Percentiles rank a stretch among this genome's conserved stretches.
phyloP scores from a whole-genome alignment of 2,797 vertebrate genomes.

The Sitta carolinensis region DNA sequence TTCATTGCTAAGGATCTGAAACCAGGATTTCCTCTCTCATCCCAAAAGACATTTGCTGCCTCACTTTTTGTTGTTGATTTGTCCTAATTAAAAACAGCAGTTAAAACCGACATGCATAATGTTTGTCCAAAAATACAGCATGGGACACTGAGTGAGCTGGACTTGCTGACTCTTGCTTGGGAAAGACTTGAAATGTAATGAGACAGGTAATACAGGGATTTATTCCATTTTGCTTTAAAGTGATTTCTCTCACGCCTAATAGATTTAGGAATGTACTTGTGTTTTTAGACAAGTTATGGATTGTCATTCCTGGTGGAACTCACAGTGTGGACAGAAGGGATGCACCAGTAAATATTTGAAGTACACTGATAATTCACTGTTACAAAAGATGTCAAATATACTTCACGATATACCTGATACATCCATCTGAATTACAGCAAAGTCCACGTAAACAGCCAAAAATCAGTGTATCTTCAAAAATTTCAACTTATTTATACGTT shows the following conservation, averaged over 20 bases:
- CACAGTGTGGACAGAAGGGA: not conserved
- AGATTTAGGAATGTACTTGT: not conserved
- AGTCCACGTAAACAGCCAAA: not conserved
- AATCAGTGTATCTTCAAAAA: not conserved
- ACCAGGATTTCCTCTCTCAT: not conserved
- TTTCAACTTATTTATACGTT: not conserved
- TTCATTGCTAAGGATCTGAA: not conserved
- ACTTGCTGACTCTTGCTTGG: not conserved
- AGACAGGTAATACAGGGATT: not conserved
- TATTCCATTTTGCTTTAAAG: not conserved
- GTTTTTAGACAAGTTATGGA: not conserved
- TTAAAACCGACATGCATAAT: not conserved
- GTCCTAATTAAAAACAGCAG: not conserved
- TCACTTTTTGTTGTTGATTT: not conserved
- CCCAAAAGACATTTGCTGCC: not conserved
- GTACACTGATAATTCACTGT: not conserved
- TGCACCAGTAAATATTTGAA: not conserved
- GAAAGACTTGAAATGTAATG: not conserved
- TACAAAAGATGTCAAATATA: not conserved
- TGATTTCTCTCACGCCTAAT: not conserved
- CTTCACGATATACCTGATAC: not conserved
- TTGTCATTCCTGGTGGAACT: not conserved
- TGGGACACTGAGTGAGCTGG: not conserved
- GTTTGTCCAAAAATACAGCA: not conserved
- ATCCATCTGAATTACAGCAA: not conserved